These are phyloP conservation scores for Papilio glaucus DNA, from an alignment of 1,140 invertebrate species.

Conservation along the genomic window DNA sequence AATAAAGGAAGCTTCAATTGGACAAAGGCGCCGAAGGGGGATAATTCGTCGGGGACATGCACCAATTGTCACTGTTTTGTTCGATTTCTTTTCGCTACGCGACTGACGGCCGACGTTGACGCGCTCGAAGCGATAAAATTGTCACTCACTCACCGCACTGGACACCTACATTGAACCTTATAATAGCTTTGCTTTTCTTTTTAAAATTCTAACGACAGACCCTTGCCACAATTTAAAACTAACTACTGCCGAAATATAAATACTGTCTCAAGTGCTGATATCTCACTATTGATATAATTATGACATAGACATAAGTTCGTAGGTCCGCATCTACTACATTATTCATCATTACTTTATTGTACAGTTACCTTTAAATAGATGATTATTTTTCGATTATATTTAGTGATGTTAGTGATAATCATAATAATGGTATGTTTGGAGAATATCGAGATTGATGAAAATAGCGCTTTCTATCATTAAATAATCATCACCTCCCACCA, in stretches of 20 bases:
- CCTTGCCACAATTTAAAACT: not conserved
- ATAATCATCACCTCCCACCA: too few species aligned
- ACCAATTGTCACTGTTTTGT: constrained; percentile 81
- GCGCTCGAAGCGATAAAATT: constrained; percentile 57
- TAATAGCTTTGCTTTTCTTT: constrained; percentile 8
- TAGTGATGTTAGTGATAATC: too few species aligned
- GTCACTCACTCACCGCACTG: constrained; percentile 50
- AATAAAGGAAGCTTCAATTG: constrained; percentile 80
- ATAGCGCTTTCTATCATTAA: too few species aligned
- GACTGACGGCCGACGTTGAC: constrained; percentile 54
- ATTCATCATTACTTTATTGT: too few species aligned
- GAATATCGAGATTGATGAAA: too few species aligned
- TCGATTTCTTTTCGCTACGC: constrained; percentile 58
- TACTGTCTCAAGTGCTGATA: too few species aligned
- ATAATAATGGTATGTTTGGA: too few species aligned
- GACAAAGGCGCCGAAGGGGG: constrained; percentile 80
- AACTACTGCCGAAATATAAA: not conserved
- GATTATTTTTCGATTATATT: too few species aligned
- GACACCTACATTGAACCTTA: constrained; percentile 28
- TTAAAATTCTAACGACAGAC: not conserved
- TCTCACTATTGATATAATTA: too few species aligned
- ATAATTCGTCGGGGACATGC: constrained; percentile 81
- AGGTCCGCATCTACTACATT: too few species aligned
- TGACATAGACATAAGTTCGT: too few species aligned
- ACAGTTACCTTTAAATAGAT: too few species aligned